Base-by-base conservation (phyloP, 2,797 vertebrate genomes). In the Nannoperca obscura region DNA sequence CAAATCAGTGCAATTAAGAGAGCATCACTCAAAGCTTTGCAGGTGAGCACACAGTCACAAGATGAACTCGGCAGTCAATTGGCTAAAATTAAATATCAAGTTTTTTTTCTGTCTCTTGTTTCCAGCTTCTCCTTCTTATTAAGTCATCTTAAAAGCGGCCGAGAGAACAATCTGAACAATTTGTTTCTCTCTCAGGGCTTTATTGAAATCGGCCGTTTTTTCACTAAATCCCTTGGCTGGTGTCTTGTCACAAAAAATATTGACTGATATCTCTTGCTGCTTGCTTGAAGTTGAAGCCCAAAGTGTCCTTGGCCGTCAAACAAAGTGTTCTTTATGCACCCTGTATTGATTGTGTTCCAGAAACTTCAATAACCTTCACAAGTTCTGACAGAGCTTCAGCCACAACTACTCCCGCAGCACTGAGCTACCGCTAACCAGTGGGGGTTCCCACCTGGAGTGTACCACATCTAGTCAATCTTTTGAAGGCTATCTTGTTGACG, bases 281-380 rank as follows among this genome's bases (percentile, higher is more conserved):
- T 68, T 61, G 82, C 81, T 89, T 86, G 80, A 87, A 85, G 84
- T 88, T 54, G 65, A 88, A 92, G 83, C 81, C 86, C 57, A 80
- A 80, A 90, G 81, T 79, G 89, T 90, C 91, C 90, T 92, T 92
- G 85, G 86, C 74, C 59, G 14, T 84, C 82, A 86, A 81, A 91
- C 78, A 88, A 74, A 85, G 81, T 75, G 76, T 84, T 83, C 76
- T 80, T 80, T 85, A 64, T 72, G 90, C 81, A 85, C 69, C 75
- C 74, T 34, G 74, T 89, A 92, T 94, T 86, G 92, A 94, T 90
- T 78, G 78, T 78, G 82, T 82, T 91, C 86, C 86, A 84, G 80
- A 88, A 91, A 93, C 87, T 92, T 92, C 91, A 93, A 91, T 88
- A 91, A 92, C 91, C 87, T 89, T 89, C 84, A 86, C 65, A 76